Evolutionary conservation across 2,113 vertebrate genomes (phyloP), one percentile per base, ranked within the genome.

Genomic region (Ciconia boyciana): DNA sequence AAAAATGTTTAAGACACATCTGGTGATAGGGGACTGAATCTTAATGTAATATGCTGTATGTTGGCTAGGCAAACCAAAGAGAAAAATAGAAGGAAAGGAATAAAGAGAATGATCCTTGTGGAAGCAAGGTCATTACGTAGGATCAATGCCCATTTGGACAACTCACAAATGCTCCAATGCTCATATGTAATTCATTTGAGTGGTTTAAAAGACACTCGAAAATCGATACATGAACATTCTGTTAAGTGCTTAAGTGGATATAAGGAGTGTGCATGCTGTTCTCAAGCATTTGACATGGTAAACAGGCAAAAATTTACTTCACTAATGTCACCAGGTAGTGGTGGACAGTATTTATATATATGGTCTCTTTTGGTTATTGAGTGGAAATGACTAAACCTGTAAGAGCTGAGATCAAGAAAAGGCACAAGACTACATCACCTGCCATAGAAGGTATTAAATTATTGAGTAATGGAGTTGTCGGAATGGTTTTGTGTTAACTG

Each of bases 221-320:
- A 92, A 97, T 97, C 93, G 1, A 96, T 96, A 65, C 52, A 22
- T 65, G 92, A 93, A 81, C 90, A 83, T 79, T 93, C 66, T 91
- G 83, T 90, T 96, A 96, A 97, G 89, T 97, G 86, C 92, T 94
- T 91, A 90, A 96, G 90, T 93, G 94, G 62, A 17, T 89, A 60
- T 82, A 84, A 91, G 93, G 75, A 76, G 89, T 6, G 7, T 66
- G 83, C 65, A 60, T 10, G 26, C 65, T 88, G 82, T 94, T 94
- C 91, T 93, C 78, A 51, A 88, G 71, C 77, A 81, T 91, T 41
- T 89, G 39, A 84, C 71, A 34, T 51, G 60, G 60, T 70, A 93
- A 96, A 95, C 52, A 84, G 89, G 79, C 34, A 80, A 75, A 87
- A 80, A 70, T 55, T 34, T 79, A 31, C 83, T 91, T 83, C 52